Evolutionary conservation across 2,113 vertebrate genomes (phyloP), one percentile per base, ranked within the genome.

Genomic region (Mohoua ochrocephala): DNA sequence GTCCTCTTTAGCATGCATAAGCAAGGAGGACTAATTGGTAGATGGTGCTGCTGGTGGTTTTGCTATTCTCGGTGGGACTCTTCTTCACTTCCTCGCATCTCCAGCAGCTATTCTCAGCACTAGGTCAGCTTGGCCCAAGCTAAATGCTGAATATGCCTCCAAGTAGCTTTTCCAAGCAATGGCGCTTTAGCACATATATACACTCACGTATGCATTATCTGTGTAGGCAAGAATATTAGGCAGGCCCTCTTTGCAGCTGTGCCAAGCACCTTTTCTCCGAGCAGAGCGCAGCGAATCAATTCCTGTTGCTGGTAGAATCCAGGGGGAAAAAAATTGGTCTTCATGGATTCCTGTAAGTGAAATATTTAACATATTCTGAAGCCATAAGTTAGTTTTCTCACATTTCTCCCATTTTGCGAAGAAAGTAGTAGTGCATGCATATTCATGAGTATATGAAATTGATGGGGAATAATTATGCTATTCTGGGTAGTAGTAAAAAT

Each of bases 371-470:
- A 74, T 77, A 73, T 89, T 94, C 81, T 83, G 84, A 68, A 96
- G 78, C 79, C 41, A 96, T 95, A 94, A 93, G 70, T 75, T 54
- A 75, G 49, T 79, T 91, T 96, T 95, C 74, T 84, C 84, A 79
- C 47, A 68, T 93, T 75, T 84, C 80, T 92, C 49, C 41, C 73
- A 82, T 91, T 94, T 87, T 83, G 28, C 0, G 0, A 78, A 68
- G 61, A 84, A 94, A 91, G 81, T 84, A 87, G 86, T 78, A 67
- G 68, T 37, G 47, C 31, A 91, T 76, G 70, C 69, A 69, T 91
- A 92, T 91, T 89, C 74, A 92, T 82, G 81, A 91, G 45, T 91
- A 53, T 93, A 91, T 89, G 49, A 85, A 96, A 94, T 74, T 69
- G 78, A 91, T 89, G 61, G 70, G 11, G 78, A 91, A 87, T 82